Evolutionary conservation across 2,797 vertebrate genomes (phyloP), one percentile per base, ranked within the genome.

Genomic region (Pristis pectinata): DNA sequence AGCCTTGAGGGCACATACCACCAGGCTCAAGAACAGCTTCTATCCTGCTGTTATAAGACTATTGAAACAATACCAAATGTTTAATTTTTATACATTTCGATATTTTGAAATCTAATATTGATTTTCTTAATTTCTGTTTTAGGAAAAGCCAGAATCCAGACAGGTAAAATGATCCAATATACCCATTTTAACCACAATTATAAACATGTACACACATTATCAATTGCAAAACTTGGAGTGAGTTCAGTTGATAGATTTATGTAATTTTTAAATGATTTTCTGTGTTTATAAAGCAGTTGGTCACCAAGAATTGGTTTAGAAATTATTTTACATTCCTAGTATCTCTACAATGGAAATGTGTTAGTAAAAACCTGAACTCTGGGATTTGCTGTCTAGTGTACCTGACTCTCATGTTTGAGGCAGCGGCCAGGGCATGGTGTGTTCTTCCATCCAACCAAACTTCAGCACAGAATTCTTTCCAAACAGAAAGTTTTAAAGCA

Each of bases 141-240:
- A 99, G 98, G 94, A 97, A 97, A 53, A 96, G 98, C 0, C 95
- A 96, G 95, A 98, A 98, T 94, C 94, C 94, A 49, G 96, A 96
- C 95, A 98, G 98, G 98, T 99, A 96, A 97, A 96, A 95, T 70
- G 92, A 27, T 49, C 41, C 67, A 30, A 76, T 6, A 19, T 34
- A 15, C 11, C 2, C 37, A 70, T 93, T 67, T 41, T 93, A 2
- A 93, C 44, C 17, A 44, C 15, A 27, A 53, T n/a, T 10, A 5
- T 49, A 74, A 72, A 70, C 70, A 89, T 89, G n/a, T 15, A 72
- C 27, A 44, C 41, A 64, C 44, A 72, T 49, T 76, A 76, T 49
- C 6, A 9, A 41, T 3, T 44, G n/a, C 19, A 70, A 76, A 74
- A 74, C 53, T 27, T 34, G 49, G 44, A 53, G 11, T 44, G 15